A percentile compares a stretch with the other conserved stretches of the same genome.
Evolutionary conservation across 2,888 invertebrate species (phyloP).

Genomic region (Embidobia sp.): DNA sequence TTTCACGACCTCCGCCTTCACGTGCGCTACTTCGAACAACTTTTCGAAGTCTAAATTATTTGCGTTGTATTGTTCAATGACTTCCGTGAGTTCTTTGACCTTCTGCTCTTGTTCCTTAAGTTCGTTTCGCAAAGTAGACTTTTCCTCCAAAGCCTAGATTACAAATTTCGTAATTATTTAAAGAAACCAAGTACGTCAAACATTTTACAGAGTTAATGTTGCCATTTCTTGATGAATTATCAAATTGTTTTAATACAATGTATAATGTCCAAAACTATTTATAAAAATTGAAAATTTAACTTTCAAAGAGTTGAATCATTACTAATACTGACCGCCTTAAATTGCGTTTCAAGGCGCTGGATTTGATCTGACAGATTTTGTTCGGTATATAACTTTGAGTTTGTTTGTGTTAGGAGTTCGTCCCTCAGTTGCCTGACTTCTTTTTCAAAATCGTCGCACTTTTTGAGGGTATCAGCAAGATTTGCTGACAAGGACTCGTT

Average conservation of each 20-base stretch:
- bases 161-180: conserved; percentile 8
- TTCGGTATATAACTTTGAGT: conserved; percentile 83
- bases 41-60: conserved; percentile 80
- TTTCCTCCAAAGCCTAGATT: conserved; percentile 72
- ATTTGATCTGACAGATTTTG: conserved; percentile 83
- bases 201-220: too few relatives aligned
- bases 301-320: too few relatives aligned
- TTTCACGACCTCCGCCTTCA: conserved; percentile 84
- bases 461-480: conserved; percentile 78
- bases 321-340: conserved; percentile 83
- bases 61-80: conserved; percentile 74
- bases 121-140: conserved; percentile 70
- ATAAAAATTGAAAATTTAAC: too few relatives aligned
- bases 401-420: conserved; percentile 78
- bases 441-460: conserved; percentile 78
- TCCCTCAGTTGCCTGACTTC: conserved; percentile 73
- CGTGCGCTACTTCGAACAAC: conserved; percentile 83
- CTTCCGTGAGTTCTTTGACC: conserved; percentile 74
- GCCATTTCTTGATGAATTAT: too few relatives aligned
- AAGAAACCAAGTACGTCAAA: neutral
- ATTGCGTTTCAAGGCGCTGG: conserved; percentile 83
- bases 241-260: too few relatives aligned
- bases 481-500: conserved; percentile 81
- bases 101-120: conserved; percentile 76
- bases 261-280: too few relatives aligned